Evolutionary conservation across 2,113 vertebrate species (phyloP).

Genomic region (Gymnobelideus leadbeateri): DNA sequence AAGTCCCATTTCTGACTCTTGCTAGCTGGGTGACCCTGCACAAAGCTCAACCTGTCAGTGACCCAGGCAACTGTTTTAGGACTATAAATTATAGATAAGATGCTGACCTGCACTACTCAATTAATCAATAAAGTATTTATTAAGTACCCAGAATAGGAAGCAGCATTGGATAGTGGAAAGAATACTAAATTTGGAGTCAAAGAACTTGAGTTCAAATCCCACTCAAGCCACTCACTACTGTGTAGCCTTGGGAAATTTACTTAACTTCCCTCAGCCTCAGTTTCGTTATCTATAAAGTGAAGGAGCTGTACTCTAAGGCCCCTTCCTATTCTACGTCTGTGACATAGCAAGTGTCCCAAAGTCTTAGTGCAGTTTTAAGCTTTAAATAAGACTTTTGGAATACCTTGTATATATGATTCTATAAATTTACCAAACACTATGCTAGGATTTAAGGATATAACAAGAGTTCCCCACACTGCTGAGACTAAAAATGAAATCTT

Average conservation of each 20-base stretch:
- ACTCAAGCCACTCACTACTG: not conserved
- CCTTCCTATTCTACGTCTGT: not conserved
- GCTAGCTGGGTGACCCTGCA: not conserved
- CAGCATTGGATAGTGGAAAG: not conserved
- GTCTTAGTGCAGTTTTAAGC: not conserved
- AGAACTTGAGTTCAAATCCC: no score
- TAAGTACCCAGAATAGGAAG: not conserved
- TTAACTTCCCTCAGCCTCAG: not conserved
- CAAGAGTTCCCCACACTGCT: not conserved
- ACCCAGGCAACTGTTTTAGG: not conserved
- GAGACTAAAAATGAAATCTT: not conserved
- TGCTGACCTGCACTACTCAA: not conserved
- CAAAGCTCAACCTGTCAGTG: not conserved
- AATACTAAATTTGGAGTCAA: not conserved
- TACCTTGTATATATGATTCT: not conserved
- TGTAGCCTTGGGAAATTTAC: not conserved
- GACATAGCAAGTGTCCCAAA: not conserved
- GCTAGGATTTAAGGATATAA: not conserved
- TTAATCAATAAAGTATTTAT: not conserved
- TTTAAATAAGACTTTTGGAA: no score
- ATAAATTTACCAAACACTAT: not conserved
- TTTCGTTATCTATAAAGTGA: not conserved
- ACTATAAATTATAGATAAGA: not conserved
- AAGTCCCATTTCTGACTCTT: not conserved
- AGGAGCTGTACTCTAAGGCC: not conserved